Conservation (phyloP, 2,888 invertebrate genomes). For the Mesochorus sp. region DNA sequence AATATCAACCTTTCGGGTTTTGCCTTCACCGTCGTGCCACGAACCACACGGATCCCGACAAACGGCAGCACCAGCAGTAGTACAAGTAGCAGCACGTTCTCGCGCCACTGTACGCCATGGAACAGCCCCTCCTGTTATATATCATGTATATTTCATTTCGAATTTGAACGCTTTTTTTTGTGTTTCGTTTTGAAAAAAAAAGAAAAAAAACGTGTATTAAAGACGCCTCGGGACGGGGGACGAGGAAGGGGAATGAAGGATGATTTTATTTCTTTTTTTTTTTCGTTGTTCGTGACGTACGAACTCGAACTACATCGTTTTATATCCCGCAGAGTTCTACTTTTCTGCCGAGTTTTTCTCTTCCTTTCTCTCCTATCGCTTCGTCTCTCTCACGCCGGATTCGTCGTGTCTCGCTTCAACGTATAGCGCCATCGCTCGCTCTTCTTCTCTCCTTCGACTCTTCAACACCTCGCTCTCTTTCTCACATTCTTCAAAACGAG, state of each 20-base stretch:
- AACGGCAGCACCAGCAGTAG: conserved; percentile 62
- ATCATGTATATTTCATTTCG: too few relatives aligned
- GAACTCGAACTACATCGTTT: not conserved
- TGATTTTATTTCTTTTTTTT: not conserved
- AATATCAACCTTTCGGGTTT: conserved; percentile 4
- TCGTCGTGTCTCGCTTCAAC: conserved; percentile 33
- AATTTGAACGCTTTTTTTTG: conserved; percentile 4
- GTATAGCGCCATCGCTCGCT: conserved; percentile 37
- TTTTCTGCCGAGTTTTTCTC: conserved; percentile 5
- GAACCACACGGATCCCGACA: conserved; percentile 63
- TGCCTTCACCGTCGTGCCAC: conserved; percentile 67
- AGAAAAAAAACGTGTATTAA: not conserved
- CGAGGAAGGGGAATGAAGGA: not conserved
- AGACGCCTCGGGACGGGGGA: not conserved
- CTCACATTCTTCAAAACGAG: not conserved
- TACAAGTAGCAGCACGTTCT: conserved; percentile 57
- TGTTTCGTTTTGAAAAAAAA: not conserved
- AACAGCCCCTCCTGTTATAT: conserved; percentile 56
- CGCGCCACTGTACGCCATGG: conserved; percentile 60
- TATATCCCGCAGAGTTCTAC: not conserved
- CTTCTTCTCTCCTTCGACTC: conserved; percentile 31
- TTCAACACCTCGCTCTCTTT: conserved; percentile 9
- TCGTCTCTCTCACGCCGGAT: conserved; percentile 31
- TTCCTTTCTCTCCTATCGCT: conserved; percentile 12
- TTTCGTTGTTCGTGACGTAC: too few relatives aligned